phyloP scores from a whole-genome alignment of 53 echinoderm and acorn worm genomes.

The Echinometra lucunter region DNA sequence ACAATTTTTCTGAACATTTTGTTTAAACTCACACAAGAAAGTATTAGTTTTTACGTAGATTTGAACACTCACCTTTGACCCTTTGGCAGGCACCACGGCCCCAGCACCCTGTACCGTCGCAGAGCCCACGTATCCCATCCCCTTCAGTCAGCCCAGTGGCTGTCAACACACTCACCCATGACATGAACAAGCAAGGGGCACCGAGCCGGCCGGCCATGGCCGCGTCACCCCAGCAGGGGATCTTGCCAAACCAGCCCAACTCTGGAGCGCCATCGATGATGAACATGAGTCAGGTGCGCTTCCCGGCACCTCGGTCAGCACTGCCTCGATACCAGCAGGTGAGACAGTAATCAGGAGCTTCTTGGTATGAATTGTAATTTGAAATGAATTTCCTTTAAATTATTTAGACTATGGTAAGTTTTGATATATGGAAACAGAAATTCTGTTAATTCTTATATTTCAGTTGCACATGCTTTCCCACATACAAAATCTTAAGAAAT shows the following conservation, averaged over 20 bases:
- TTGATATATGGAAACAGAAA: too few species aligned
- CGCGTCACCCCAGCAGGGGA: slow-evolving; percentile 83
- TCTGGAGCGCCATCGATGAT: slow-evolving; percentile 32
- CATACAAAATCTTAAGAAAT: too few species aligned
- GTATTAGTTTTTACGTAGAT: too few species aligned
- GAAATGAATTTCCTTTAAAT: not conserved
- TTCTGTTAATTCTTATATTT: too few species aligned
- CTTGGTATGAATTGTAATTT: not conserved
- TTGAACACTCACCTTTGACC: not conserved
- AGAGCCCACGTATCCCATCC: slow-evolving; percentile 84
- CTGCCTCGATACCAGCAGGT: slow-evolving; percentile 19
- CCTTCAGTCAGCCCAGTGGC: slow-evolving; percentile 87
- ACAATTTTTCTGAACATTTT: too few species aligned
- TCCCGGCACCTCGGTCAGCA: not conserved
- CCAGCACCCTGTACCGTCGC: slow-evolving; percentile 78
- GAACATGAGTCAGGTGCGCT: slow-evolving; percentile 44
- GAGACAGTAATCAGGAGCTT: not conserved
- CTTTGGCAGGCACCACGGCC: slow-evolving; percentile 77
- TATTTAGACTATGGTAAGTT: too few species aligned
- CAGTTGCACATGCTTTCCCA: too few species aligned
- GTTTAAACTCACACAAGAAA: too few species aligned
- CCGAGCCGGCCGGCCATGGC: slow-evolving; percentile 85
- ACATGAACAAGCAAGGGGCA: slow-evolving; percentile 95
- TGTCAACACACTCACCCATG: slow-evolving; percentile 82
- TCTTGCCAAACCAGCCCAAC: slow-evolving; percentile 70